phyloP scores from a whole-genome alignment of 2,797 vertebrate genomes.

The Monodelphis domestica region DNA sequence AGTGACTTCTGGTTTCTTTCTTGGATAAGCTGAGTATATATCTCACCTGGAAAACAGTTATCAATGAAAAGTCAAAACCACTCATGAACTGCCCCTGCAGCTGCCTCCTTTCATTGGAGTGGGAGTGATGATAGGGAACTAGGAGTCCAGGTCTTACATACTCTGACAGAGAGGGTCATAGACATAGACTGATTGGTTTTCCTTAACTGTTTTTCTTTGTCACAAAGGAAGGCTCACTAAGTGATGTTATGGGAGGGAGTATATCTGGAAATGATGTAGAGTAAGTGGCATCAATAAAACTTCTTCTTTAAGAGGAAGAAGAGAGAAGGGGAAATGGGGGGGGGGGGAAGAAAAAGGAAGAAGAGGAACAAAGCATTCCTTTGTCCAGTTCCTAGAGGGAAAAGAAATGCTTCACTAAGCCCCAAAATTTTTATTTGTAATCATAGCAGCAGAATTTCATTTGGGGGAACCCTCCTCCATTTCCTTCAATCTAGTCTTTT shows the following conservation, averaged over 20 bases:
- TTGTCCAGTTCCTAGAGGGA: background rate
- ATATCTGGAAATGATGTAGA: background rate
- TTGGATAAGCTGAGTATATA: background rate
- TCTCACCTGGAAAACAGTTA: background rate
- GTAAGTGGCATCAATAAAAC: background rate
- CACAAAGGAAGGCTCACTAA: background rate
- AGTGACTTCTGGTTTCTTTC: background rate
- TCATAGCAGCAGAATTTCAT: background rate
- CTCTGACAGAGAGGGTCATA: background rate
- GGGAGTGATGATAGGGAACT: background rate
- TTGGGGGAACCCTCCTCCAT: background rate
- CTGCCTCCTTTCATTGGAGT: slow-evolving; percentile 1
- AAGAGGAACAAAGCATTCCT: background rate
- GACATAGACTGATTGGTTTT: background rate
- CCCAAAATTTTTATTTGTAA: background rate
- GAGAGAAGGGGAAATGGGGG: background rate
- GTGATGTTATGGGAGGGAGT: background rate
- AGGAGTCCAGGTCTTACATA: background rate
- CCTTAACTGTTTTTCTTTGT: background rate
- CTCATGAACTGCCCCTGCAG: background rate
- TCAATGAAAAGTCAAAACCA: background rate
- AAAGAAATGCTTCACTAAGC: background rate
- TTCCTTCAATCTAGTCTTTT: background rate
- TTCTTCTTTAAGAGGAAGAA: background rate
- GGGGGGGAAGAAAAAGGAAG: background rate